These are phyloP conservation scores for Lepus europaeus DNA, from an alignment of 2,113 vertebrate species.

Conservation along the genomic window DNA sequence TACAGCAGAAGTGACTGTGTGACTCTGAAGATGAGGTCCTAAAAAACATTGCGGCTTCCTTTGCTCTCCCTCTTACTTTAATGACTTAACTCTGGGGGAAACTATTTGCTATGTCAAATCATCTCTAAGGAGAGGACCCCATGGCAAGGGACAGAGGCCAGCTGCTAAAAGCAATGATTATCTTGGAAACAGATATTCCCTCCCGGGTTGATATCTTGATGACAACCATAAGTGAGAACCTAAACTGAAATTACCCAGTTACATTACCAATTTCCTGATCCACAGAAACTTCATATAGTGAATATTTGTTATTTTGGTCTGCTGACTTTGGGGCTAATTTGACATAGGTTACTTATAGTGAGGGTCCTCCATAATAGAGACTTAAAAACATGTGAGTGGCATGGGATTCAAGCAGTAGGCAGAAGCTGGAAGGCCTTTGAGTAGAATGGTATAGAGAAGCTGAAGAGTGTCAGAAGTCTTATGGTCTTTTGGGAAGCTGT, in stretches of 20 bases:
- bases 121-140: neutral
- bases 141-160: neutral
- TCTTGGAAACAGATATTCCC: neutral
- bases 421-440: neutral
- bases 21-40: neutral
- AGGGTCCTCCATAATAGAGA: neutral
- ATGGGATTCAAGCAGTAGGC: neutral
- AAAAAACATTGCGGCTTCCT: neutral
- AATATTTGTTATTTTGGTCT: constrained; percentile 15
- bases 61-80: neutral
- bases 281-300: neutral
- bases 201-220: neutral
- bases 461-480: neutral
- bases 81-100: neutral
- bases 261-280: neutral
- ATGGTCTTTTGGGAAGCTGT: neutral
- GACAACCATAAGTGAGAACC: neutral
- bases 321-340: neutral
- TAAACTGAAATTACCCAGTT: neutral
- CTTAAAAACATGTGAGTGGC: neutral
- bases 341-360: neutral
- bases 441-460: constrained; percentile 44
- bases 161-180: neutral
- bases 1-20: neutral
- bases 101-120: neutral